Base-by-base conservation (phyloP, 2,113 vertebrate species). In the Furnarius figulus region DNA sequence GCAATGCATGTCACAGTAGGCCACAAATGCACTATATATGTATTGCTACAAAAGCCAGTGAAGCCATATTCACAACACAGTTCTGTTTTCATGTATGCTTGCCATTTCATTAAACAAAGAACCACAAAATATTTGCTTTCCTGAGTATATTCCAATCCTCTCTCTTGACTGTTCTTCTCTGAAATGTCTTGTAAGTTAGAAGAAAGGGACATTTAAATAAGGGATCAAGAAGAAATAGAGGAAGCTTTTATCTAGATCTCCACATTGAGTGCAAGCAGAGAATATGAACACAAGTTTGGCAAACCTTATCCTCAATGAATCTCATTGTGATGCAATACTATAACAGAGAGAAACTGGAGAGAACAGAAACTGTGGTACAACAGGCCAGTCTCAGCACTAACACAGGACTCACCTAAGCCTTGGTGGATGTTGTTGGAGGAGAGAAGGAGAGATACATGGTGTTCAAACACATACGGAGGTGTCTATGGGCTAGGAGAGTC, bases 361-460 rank as follows among this genome's bases (percentile, higher is more conserved):
- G 56, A 44, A 4, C 10, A 46, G 30, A 3, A 20, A 1, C 46
- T 10, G 59, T n/a, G 3, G 40, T 25, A 8, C 20, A n/a, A 5
- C 9, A n/a, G 49, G 40, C 15, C 30, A 8, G 23, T 6, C 50
- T 47, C 52, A 28, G 74, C 62, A 28, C 27, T 3, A 22, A 14
- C 31, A 3, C 4, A 6, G 28, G 15, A 25, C 46, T 73, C 68
- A 23, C 33, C 31, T 6, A 6, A 44, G 56, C 58, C n/a, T 39
- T 15, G 50, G 40, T 9, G 44, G 53, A 3, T 35, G 22, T 15
- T 15, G n/a, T 5, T 52, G 74, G 47, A 44, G 56, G 28, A 61
- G 39, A 40, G 37, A 22, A 55, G 40, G 25, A 83, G 42, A 50
- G 21, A 21, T 13, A 25, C 14, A 4, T 0, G 0, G 7, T 0